These are phyloP conservation scores for Cryptoprocta ferox DNA, from an alignment of 2,797 vertebrate species.

Conservation along the genomic window DNA sequence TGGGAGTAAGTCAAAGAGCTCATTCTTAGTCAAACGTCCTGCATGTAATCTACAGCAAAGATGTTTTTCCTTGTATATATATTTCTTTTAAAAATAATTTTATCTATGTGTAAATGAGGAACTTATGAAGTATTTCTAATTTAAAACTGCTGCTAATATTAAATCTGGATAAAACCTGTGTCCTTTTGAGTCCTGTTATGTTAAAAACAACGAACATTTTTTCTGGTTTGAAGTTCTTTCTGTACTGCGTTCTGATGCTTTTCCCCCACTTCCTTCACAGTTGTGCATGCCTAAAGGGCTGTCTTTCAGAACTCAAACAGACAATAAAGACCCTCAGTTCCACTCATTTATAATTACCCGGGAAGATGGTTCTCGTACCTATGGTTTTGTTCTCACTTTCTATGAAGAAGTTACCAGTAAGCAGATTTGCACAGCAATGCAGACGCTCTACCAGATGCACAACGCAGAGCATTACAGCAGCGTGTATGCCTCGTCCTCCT, in stretches of 20 bases:
- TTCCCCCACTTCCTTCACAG: slow-evolving; percentile 82
- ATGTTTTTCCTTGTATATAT: not conserved
- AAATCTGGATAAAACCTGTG: not conserved
- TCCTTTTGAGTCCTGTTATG: not conserved
- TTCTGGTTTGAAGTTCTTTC: not conserved
- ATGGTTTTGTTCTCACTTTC: slow-evolving; percentile 97
- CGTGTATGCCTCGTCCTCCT: slow-evolving; percentile 91
- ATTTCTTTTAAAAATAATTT: slow-evolving; percentile 2
- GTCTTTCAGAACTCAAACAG: slow-evolving; percentile 94
- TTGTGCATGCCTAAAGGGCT: slow-evolving; percentile 98
- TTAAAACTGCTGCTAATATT: not conserved
- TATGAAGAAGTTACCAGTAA: slow-evolving; percentile 96
- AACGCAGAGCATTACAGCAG: slow-evolving; percentile 94
- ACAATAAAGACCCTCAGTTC: slow-evolving; percentile 92
- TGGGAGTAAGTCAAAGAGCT: not conserved
- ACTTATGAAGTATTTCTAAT: not conserved
- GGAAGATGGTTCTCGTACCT: slow-evolving; percentile 95
- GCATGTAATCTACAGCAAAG: not conserved
- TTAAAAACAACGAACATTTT: not conserved
- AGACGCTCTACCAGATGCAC: slow-evolving; percentile 98
- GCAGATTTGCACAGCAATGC: slow-evolving; percentile 97
- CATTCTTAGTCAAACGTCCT: not conserved
- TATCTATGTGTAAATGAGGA: not conserved
- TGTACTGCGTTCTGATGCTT: not conserved
- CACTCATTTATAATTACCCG: slow-evolving; percentile 95